phyloP scores from a whole-genome alignment of 2,113 vertebrate genomes.

The Psettodes erumei region DNA sequence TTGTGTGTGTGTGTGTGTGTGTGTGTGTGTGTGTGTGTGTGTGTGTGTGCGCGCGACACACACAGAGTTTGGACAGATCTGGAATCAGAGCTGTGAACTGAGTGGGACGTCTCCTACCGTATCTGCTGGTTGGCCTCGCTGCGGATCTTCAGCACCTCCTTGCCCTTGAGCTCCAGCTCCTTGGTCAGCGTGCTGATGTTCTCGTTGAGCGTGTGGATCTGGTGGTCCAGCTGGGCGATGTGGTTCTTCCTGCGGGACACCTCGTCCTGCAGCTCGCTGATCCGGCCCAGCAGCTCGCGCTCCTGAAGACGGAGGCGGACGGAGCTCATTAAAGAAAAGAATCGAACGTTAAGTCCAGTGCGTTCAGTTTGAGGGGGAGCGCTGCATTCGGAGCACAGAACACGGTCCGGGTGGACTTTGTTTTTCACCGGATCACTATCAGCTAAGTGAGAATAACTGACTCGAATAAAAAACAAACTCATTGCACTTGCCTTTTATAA shows the following conservation, averaged over 20 bases:
- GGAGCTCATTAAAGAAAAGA: too few species aligned
- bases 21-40: neutral
- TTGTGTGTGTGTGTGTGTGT: neutral
- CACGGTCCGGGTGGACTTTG: too few species aligned
- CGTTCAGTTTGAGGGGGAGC: too few species aligned
- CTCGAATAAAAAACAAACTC: too few species aligned
- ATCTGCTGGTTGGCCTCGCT: constrained; percentile 98
- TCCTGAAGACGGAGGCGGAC: constrained; percentile 81
- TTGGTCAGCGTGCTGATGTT: constrained; percentile 95
- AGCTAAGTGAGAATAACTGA: too few species aligned
- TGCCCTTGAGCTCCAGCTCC: constrained; percentile 96
- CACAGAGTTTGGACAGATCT: too few species aligned
- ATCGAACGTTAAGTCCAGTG: too few species aligned
- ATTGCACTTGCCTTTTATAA: constrained; percentile 11
- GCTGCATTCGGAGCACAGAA: too few species aligned
- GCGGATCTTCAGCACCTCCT: constrained; percentile 97
- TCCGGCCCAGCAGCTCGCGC: constrained; percentile 89
- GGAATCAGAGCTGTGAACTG: neutral
- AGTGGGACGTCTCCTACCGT: constrained; percentile 80
- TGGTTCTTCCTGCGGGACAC: constrained; percentile 92
- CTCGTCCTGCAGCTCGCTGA: constrained; percentile 93
- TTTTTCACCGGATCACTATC: too few species aligned
- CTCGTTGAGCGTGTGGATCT: constrained; percentile 94
- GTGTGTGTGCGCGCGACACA: too few species aligned
- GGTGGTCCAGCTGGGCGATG: constrained; percentile 93